A percentile compares a stretch with the other conserved stretches of the same genome.
phyloP scores from a whole-genome alignment of 1,140 invertebrate genomes.

The Stenopsyche tienmushanensis region DNA sequence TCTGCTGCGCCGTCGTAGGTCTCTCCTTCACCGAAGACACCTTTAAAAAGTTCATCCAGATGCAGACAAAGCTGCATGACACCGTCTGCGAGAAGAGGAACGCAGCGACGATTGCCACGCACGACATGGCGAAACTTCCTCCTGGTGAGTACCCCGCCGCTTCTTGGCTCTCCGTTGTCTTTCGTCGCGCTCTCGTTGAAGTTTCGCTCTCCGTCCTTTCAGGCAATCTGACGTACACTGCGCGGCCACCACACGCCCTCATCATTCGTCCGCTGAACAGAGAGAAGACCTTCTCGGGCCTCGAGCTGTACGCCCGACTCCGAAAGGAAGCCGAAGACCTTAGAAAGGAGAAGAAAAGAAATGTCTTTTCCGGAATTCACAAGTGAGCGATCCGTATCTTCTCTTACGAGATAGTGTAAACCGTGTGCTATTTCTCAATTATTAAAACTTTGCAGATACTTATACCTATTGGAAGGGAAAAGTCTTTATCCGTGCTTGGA shows the following conservation, averaged over 20 bases:
- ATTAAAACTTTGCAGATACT: constrained; percentile 55
- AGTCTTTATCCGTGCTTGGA: constrained; percentile 68
- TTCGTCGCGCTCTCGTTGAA: no score
- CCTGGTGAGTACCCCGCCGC: constrained; percentile 53
- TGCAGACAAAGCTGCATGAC: constrained; percentile 81
- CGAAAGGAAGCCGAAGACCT: constrained; percentile 73
- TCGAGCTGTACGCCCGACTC: constrained; percentile 66
- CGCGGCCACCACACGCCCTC: constrained; percentile 60
- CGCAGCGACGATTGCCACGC: constrained; percentile 77
- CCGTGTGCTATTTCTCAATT: background rate
- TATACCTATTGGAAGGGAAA: constrained; percentile 77
- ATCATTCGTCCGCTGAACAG: constrained; percentile 67
- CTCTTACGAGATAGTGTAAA: background rate
- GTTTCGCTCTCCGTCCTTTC: no score
- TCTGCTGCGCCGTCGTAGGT: constrained; percentile 70
- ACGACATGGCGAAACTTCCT: constrained; percentile 68
- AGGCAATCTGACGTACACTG: constrained; percentile 68
- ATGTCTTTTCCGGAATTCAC: constrained; percentile 76
- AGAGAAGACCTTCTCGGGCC: constrained; percentile 61
- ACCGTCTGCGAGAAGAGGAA: constrained; percentile 75
- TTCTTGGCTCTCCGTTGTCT: no score
- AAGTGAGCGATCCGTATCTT: constrained; percentile 56
- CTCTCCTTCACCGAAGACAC: constrained; percentile 63
- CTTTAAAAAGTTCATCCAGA: constrained; percentile 77
- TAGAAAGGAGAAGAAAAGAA: constrained; percentile 77